Evolutionary conservation across 2,113 vertebrate species (phyloP).

Genomic region (Engystomops pustulosus): DNA sequence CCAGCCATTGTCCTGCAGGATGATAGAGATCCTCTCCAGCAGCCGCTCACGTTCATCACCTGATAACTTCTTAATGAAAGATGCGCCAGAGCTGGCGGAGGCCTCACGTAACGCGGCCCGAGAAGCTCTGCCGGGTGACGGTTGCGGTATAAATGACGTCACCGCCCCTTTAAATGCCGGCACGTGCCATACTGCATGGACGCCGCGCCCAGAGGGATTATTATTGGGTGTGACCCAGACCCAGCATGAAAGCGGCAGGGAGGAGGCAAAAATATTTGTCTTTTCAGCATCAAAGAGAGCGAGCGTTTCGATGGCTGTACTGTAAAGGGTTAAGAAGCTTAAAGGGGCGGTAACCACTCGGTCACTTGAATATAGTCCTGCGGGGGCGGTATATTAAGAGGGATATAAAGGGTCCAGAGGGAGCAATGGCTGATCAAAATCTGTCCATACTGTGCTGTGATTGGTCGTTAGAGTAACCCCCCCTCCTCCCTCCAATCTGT

Average conservation of each 20-base stretch:
- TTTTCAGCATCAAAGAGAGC: slow-evolving; percentile 1
- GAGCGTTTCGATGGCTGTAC: not conserved
- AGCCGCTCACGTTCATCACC: not conserved
- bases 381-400: no score
- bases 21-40: not conserved
- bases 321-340: not conserved
- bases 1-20: no score
- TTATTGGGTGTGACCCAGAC: not conserved
- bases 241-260: not conserved
- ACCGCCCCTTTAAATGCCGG: not conserved
- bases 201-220: slow-evolving; percentile 12
- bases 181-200: not conserved
- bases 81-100: not conserved
- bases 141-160: not conserved
- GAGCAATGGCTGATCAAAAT: no score
- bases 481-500: no score
- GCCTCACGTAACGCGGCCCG: not conserved
- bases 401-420: no score
- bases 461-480: no score
- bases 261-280: not conserved
- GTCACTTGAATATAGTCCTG: not conserved
- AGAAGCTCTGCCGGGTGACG: not conserved
- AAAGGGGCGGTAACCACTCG: not conserved
- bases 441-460: no score
- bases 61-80: not conserved